Base-by-base conservation (phyloP, 2,888 invertebrate genomes). In the Epirrhoe tristata region DNA sequence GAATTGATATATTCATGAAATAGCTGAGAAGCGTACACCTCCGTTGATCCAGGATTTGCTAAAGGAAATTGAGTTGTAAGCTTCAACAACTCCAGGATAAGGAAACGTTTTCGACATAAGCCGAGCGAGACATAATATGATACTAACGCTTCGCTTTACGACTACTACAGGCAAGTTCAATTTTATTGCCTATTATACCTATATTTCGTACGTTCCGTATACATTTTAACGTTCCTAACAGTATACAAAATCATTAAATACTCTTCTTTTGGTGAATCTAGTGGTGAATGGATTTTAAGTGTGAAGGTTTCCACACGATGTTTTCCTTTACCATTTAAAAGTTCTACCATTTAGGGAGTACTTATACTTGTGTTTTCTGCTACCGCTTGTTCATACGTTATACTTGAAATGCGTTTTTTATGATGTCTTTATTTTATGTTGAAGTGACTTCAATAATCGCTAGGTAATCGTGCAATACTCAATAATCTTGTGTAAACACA, bases 51-150 rank as follows among this genome's bases (percentile, higher is more conserved):
- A 77, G 86, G 87, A 84, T 88, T 88, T 86, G 80, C 79, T 80
- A 77, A 79, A 82, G 82, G 82, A 87, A 88, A 88, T 88, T 88
- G 88, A 84, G 86, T 87, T 83, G 84, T 86, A 87, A 88, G 87
- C 88, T 86, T 81, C 80, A 80, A 81, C 80, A 84, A 83, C 67
- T 83, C 82, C 77, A 73, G 82, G 81, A 80, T 83, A 77, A 77
- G 80, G 73, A 77, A 81, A 80, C 81, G 78, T 80, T 80, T 77
- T 74, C 73, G 71, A 73, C 76, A 72, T 83, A 85, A 85, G 83
- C 82, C 78, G 72, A 78, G 77, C 77, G 75, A 77, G 75, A 77
- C 74, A 77, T 79, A 76, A 77, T 81, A 74, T 77, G 73, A 78
- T 79, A 77, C 76, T 79, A 72, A 76, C 73, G 76, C 66, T 64